Evolutionary conservation across 2,113 vertebrate species (phyloP).

Genomic region (Prietella phreatophila): DNA sequence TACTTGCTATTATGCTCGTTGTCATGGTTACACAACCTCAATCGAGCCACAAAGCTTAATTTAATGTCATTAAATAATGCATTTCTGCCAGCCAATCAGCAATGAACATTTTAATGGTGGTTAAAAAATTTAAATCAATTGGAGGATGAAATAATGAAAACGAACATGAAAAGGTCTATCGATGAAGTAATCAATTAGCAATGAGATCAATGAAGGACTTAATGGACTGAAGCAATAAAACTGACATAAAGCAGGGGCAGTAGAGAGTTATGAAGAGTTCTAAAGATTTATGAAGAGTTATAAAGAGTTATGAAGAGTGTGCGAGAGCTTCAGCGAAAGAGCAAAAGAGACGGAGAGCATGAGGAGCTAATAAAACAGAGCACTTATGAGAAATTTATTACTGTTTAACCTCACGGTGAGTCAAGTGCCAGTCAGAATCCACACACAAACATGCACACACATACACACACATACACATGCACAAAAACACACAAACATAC

Average conservation of each 20-base stretch:
- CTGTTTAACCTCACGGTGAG: neutral
- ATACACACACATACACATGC: neutral
- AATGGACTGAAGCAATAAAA: neutral
- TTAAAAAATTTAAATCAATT: neutral
- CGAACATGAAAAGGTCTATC: neutral
- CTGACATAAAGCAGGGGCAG: neutral
- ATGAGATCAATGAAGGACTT: neutral
- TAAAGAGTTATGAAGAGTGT: neutral
- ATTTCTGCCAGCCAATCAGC: neutral
- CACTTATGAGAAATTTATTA: neutral
- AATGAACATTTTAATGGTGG: neutral
- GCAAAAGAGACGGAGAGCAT: neutral
- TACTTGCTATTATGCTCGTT: neutral
- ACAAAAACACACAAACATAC: neutral
- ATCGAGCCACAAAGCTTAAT: neutral
- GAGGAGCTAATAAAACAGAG: neutral
- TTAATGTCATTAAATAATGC: neutral
- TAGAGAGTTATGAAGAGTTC: neutral
- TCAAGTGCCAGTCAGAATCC: neutral
- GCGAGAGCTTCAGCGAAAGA: neutral
- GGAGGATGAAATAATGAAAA: neutral
- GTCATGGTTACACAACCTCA: neutral
- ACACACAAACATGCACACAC: neutral
- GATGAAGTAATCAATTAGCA: slow-evolving; percentile 7
- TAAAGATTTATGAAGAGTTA: neutral